Evolutionary conservation across 1,140 invertebrate species (phyloP), one percentile per base, ranked within the genome.

Genomic region (Mercenaria mercenaria): DNA sequence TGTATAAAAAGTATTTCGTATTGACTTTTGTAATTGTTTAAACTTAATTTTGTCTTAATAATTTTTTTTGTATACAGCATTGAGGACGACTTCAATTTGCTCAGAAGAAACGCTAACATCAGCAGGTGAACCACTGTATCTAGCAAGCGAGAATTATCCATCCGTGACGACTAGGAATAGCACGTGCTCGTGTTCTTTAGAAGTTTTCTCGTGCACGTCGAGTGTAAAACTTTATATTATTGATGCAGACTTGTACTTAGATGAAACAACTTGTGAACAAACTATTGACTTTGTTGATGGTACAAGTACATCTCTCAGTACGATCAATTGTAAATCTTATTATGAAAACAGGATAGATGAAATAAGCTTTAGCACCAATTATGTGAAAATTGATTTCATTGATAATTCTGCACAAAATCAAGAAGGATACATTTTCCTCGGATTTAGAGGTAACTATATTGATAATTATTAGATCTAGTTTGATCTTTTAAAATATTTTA

Each of bases 361-460:
- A n/a, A 23, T 10, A 15, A 37, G 8, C 34, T 52, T 79, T 8
- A 37, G 18, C 4, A 56, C 43, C 4, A 56, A 56, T 56, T 52
- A 52, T 50, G 23, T 79, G 1, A 56, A 50, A 34, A 37, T 52
- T 13, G 32, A 3, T 34, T 77, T 77, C 34, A 79, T 1, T 10
- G 37, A 41, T 72, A 37, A 18, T 37, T 32, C 41, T 29, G 29
- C 26, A 4, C 0, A 11, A 11, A 56, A 52, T 29, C 43, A 34
- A 11, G 76, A 79, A 52, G 76, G 76, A 20, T 56, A 15, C 10
- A 59, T 79, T n/a, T 79, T 79, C 50, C 2, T 79, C 47, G 76
- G 26, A 23, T 23, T 56, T 37, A n/a, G 10, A 59, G 76, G 76
- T 79, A 56, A 72, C n/a, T n/a, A n/a, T n/a, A n/a, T n/a, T n/a